These are phyloP conservation scores for Diloba caeruleocephala DNA, from an alignment of 2,888 invertebrate species.

Conservation along the genomic window DNA sequence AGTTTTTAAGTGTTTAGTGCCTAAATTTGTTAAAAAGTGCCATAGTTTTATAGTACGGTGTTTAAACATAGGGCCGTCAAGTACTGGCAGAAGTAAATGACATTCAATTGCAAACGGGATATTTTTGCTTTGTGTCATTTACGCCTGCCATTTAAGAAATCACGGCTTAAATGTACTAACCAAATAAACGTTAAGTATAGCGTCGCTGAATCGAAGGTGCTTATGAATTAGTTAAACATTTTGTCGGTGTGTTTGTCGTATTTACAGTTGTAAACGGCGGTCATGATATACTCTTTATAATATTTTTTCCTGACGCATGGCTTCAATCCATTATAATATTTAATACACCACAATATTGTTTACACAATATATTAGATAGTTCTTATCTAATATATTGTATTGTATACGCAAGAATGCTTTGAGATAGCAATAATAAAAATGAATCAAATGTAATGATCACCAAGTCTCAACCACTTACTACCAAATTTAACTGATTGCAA, in stretches of 20 bases:
- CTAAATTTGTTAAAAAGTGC: constrained; percentile 29
- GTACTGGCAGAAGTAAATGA: not conserved
- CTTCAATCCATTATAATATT: no score
- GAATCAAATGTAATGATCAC: no score
- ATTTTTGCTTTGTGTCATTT: constrained; percentile 16
- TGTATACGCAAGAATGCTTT: no score
- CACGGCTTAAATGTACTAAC: constrained; percentile 37
- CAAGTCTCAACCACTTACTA: no score
- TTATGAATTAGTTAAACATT: constrained; percentile 59
- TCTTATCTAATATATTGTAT: no score
- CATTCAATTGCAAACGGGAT: not conserved
- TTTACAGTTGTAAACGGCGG: constrained; percentile 15
- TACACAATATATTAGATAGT: no score
- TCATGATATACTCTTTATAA: not conserved
- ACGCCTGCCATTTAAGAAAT: constrained; percentile 6
- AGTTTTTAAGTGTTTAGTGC: constrained; percentile 52
- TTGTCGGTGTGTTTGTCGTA: constrained; percentile 47
- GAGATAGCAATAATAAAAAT: no score
- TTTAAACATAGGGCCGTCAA: constrained; percentile 5
- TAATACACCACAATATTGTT: no score
- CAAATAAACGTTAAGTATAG: constrained; percentile 54
- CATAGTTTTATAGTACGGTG: constrained; percentile 30
- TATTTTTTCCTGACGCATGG: no score
- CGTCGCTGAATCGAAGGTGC: constrained; percentile 85
- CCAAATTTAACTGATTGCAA: no score